phyloP scores from a whole-genome alignment of 1,140 invertebrate genomes.

The Bombyx mandarina region DNA sequence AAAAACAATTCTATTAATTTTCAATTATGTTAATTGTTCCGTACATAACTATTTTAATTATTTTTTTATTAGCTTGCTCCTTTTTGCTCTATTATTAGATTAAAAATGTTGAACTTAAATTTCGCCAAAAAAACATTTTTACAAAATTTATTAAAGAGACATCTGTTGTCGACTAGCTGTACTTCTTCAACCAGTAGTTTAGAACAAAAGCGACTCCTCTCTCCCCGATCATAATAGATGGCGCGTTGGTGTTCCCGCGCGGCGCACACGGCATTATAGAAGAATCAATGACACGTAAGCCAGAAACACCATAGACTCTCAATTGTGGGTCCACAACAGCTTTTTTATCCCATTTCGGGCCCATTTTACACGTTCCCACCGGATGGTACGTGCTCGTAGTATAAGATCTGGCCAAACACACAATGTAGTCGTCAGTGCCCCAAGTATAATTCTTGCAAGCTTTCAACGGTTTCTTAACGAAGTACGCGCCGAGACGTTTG shows the following conservation, averaged over 20 bases:
- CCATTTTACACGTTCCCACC: conserved; percentile 76
- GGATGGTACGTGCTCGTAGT: conserved; percentile 77
- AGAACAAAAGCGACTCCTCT: conserved; percentile 76
- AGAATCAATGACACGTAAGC: conserved; percentile 80
- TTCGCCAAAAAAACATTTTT: neutral
- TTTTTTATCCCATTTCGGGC: conserved; percentile 44
- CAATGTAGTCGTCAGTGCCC: conserved; percentile 79
- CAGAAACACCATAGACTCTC: conserved; percentile 76
- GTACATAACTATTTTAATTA: too few species aligned
- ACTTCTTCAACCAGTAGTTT: conserved; percentile 68
- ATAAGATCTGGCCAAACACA: conserved; percentile 76
- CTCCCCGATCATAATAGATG: conserved; percentile 79
- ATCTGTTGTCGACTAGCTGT: neutral
- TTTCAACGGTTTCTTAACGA: conserved; percentile 72
- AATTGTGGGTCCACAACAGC: conserved; percentile 73
- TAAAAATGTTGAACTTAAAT: neutral
- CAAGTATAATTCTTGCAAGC: conserved; percentile 74
- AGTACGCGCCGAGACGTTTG: conserved; percentile 67
- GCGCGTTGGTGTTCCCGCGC: conserved; percentile 77
- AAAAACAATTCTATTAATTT: too few species aligned
- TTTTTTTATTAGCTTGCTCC: too few species aligned
- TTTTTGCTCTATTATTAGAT: too few species aligned
- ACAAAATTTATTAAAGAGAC: neutral
- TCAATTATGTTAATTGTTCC: too few species aligned
- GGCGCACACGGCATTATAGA: conserved; percentile 77